Percentiles rank a stretch among this genome's conserved stretches.
Evolutionary conservation across 2,888 invertebrate genomes (phyloP).

Genomic region (Pammene aurita): DNA sequence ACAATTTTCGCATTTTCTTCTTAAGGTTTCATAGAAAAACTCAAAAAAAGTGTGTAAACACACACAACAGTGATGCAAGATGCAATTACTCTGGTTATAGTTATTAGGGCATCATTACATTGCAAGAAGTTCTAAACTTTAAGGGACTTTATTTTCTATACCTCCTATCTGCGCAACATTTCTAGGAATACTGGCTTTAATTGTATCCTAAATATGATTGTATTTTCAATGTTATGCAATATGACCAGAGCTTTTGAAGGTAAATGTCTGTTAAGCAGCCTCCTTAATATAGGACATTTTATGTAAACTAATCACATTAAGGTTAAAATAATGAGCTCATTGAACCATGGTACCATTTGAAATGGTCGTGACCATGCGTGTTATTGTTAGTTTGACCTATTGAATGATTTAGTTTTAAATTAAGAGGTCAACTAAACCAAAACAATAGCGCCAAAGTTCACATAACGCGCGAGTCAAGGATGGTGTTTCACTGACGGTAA

Average conservation of each 20-base stretch:
- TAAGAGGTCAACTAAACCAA: slow-evolving; percentile 34
- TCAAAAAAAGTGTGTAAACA: no score
- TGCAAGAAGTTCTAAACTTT: not conserved
- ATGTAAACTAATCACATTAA: slow-evolving; percentile 17
- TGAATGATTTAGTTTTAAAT: slow-evolving; percentile 29
- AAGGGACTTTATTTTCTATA: not conserved
- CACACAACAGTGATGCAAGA: no score
- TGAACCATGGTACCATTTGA: not conserved
- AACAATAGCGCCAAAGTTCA: slow-evolving; percentile 39
- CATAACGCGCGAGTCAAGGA: slow-evolving; percentile 40
- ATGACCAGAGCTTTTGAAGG: not conserved
- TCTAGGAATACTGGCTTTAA: not conserved
- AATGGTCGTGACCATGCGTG: slow-evolving; percentile 32
- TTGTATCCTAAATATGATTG: not conserved
- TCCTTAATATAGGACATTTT: slow-evolving; percentile 9
- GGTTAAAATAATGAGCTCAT: slow-evolving; percentile 20
- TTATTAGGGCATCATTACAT: slow-evolving; percentile 19
- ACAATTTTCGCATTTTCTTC: no score
- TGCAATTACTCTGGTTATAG: slow-evolving; percentile 18
- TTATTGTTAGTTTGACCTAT: slow-evolving; percentile 31
- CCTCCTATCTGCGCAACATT: not conserved
- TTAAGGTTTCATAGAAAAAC: no score
- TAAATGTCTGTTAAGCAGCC: not conserved
- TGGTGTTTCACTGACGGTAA: slow-evolving; percentile 30
- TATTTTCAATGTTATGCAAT: not conserved